Conservation (phyloP, 2,888 invertebrate species). For the Apodemia zela region DNA sequence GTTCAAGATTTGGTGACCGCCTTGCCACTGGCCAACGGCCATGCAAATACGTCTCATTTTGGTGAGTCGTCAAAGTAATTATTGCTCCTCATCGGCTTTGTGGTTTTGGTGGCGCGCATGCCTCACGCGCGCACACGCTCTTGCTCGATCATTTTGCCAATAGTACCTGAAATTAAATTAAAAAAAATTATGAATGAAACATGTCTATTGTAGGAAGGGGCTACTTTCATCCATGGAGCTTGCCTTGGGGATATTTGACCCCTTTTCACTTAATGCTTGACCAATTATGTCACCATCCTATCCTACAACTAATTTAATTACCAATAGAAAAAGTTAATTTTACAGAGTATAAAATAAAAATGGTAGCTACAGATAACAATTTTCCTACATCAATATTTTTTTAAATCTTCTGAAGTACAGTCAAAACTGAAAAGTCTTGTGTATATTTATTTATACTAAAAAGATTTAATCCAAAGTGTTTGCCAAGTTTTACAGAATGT, state of each 20-base stretch:
- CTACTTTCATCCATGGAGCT: neutral
- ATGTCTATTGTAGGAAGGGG: neutral
- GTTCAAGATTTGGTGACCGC: conserved; percentile 81
- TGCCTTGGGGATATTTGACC: neutral
- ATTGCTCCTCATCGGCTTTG: conserved; percentile 71
- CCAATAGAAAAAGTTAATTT: neutral
- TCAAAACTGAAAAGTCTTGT: too few relatives aligned
- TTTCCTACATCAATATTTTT: too few relatives aligned
- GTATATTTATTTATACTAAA: too few relatives aligned
- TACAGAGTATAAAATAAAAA: neutral
- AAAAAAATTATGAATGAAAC: neutral
- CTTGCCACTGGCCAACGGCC: conserved; percentile 79
- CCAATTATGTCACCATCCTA: neutral
- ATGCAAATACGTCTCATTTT: conserved; percentile 79
- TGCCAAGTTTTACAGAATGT: too few relatives aligned
- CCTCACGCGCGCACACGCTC: conserved; percentile 57
- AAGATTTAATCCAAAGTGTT: too few relatives aligned
- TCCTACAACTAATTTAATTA: neutral
- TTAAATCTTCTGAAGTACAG: too few relatives aligned
- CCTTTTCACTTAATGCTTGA: neutral
- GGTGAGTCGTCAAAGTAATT: conserved; percentile 76
- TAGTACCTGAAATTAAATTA: conserved; percentile 25
- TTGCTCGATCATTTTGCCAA: conserved; percentile 41
- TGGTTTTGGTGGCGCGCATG: conserved; percentile 74
- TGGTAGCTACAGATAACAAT: neutral